phyloP scores from a whole-genome alignment of 2,888 invertebrate genomes.

The Macropis europaea region DNA sequence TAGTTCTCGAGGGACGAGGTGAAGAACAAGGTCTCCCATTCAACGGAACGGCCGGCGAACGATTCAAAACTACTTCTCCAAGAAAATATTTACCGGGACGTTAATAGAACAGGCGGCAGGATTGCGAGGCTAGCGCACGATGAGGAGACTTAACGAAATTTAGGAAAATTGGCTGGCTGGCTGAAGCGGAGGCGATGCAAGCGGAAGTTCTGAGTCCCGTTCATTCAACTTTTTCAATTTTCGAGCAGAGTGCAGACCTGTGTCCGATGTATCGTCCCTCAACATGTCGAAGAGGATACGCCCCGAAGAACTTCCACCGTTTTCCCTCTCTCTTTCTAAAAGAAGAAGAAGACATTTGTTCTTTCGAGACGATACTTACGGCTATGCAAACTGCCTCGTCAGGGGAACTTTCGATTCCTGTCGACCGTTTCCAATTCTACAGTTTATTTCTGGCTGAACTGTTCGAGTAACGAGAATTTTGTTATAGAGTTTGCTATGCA shows the following conservation, averaged over 20 bases:
- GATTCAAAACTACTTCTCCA: no score
- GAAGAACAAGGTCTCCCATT: no score
- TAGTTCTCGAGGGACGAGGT: no score
- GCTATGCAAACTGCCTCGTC: constrained; percentile 17
- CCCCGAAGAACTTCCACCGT: constrained; percentile 26
- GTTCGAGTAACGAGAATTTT: no score
- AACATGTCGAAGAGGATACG: constrained; percentile 16
- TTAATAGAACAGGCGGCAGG: background rate
- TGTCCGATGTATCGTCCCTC: constrained; percentile 29
- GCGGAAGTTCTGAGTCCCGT: constrained; percentile 22
- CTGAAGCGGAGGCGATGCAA: no score
- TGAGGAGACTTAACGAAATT: constrained; percentile 27
- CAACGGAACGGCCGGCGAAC: no score
- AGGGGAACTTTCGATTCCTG: background rate
- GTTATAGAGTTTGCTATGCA: no score
- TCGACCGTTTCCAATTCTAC: no score
- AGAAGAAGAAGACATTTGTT: constrained; percentile 9
- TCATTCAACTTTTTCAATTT: constrained; percentile 51
- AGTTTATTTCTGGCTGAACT: no score
- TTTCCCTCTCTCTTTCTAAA: background rate
- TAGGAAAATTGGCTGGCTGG: background rate
- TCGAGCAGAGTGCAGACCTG: constrained; percentile 41
- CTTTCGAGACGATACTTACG: background rate
- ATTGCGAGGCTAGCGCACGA: background rate
- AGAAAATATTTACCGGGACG: background rate